Evolutionary conservation across 2,797 vertebrate species (phyloP).

Genomic region (Xenentodon cancila): DNA sequence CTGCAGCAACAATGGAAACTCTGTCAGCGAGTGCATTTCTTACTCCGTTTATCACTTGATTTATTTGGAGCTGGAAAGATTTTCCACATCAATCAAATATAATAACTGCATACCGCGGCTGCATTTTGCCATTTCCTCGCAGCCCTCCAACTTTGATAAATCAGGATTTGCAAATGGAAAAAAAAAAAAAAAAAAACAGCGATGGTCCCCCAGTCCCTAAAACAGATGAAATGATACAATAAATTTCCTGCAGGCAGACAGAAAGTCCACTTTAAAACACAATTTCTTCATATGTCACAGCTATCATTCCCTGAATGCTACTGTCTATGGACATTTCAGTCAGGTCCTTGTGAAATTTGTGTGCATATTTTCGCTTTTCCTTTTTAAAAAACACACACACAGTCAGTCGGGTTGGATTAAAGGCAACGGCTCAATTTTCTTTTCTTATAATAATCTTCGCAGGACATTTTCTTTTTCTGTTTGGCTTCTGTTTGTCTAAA

Average conservation of each 20-base stretch:
- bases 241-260: slow-evolving; percentile 19
- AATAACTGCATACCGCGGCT: slow-evolving; percentile 36
- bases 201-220: slow-evolving; percentile 9
- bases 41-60: slow-evolving; percentile 50
- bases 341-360: slow-evolving; percentile 7
- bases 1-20: slow-evolving; percentile 45
- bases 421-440: no score
- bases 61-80: slow-evolving; percentile 46
- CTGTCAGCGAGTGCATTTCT: slow-evolving; percentile 33
- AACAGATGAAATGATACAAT: slow-evolving; percentile 9
- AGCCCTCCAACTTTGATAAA: slow-evolving; percentile 52
- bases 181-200: slow-evolving; percentile 27
- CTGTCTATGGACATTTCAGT: slow-evolving; percentile 10
- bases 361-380: not conserved
- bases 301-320: no score
- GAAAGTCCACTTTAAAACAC: slow-evolving; percentile 25
- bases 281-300: slow-evolving; percentile 8
- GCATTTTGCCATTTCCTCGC: slow-evolving; percentile 53
- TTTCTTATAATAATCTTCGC: no score
- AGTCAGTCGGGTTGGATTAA: no score
- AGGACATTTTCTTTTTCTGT: no score
- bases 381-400: not conserved
- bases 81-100: slow-evolving; percentile 51
- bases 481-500: no score
- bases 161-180: slow-evolving; percentile 37